A percentile compares a stretch with the other conserved stretches of the same genome.
These are phyloP conservation scores for Momotus momota DNA, from an alignment of 2,797 vertebrate genomes.

Conservation along the genomic window DNA sequence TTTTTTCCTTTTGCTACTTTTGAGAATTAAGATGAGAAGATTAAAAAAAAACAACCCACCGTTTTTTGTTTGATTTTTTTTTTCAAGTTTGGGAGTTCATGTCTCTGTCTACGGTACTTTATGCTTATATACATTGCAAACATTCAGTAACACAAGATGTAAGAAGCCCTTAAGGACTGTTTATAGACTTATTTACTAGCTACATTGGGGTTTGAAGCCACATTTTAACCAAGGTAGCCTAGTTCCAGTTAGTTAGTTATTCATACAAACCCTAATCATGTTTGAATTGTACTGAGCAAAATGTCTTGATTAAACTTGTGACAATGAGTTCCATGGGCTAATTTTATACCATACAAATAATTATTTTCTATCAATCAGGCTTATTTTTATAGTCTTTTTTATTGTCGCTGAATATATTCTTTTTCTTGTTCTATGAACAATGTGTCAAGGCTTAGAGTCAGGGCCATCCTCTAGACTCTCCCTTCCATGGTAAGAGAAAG, in stretches of 20 bases:
- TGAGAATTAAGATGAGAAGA: not conserved
- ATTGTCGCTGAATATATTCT: not conserved
- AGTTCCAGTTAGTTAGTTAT: conserved; percentile 1
- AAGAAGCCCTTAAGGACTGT: not conserved
- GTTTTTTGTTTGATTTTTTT: not conserved
- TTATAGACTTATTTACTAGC: conserved; percentile 8
- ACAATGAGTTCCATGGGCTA: not conserved
- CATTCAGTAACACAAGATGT: not conserved
- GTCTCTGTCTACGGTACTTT: not conserved
- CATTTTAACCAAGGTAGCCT: conserved; percentile 3
- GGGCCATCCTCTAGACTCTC: no score
- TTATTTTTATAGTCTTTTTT: conserved; percentile 22
- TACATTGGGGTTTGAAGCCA: not conserved
- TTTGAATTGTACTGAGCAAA: conserved; percentile 1
- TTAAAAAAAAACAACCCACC: not conserved
- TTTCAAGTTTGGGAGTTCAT: not conserved
- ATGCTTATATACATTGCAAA: not conserved
- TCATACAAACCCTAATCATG: conserved; percentile 11
- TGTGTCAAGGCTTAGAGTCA: no score
- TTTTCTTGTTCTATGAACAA: not conserved
- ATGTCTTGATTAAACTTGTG: not conserved
- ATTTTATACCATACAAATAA: not conserved
- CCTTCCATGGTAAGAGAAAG: no score
- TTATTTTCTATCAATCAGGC: not conserved
- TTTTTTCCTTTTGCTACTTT: not conserved